Evolutionary conservation across 2,797 vertebrate genomes (phyloP), one percentile per base, ranked within the genome.

Genomic region (Ptychadena robeensis): DNA sequence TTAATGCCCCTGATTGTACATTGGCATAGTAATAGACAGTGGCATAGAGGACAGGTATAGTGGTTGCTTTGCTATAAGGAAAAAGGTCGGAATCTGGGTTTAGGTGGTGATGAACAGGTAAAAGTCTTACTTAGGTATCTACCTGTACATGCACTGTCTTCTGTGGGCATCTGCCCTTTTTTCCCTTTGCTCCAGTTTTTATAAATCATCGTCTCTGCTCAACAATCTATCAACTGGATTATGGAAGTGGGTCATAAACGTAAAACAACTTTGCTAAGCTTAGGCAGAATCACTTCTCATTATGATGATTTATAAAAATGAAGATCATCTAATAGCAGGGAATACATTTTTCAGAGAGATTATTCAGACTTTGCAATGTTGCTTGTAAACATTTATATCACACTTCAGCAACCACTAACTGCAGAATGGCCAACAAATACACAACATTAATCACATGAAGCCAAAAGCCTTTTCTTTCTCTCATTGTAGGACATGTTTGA

Each of bases 351-450:
- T 61, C 59, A 25, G 25, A 61, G 27, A 61, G 59, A 61, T 61
- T 61, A 61, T 61, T 61, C 59, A 61, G 25, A 61, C 59, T 61
- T 61, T 61, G 27, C 27, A 28, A 61, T 61, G 59, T 61, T 61
- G 59, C 59, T 61, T 27, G 59, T 61, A 61, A 61, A 61, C 59
- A 61, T 61, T 61, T 61, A 61, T 61, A 61, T 67, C 64, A 67
- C 64, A 67, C 32, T 67, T 34, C 64, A 63, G 8, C 35, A 10
- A 32, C 35, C 30, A 18, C 11, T 65, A n/a, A 28, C 18, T 63
- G 35, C n/a, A 30, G 8, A 37, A 37, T 61, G 59, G n/a, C n/a
- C n/a, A 12, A 28, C n/a, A 61, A 61, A 28, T 9, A 28, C 2
- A 27, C 38, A 31, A 28, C 59, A 61, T 61, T 61, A 61, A 61